Percentiles rank a stretch among this genome's conserved stretches.
These are phyloP conservation scores for Chelonus formosanus DNA, from an alignment of 2,888 invertebrate genomes.

Conservation along the genomic window DNA sequence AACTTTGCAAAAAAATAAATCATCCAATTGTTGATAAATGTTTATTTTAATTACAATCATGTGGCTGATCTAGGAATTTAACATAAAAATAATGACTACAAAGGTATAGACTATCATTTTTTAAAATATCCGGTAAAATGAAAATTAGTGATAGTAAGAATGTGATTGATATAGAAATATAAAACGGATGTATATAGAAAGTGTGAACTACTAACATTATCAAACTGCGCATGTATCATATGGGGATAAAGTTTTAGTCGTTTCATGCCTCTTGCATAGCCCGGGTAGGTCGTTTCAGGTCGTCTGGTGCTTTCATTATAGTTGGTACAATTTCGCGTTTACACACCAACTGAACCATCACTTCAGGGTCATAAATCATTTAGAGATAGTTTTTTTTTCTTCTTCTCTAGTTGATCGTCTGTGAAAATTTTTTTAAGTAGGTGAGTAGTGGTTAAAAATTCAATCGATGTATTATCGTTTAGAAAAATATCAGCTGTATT, in stretches of 20 bases:
- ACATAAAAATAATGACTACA: too few relatives aligned
- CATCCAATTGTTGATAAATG: too few relatives aligned
- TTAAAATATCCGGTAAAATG: too few relatives aligned
- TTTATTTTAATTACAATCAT: too few relatives aligned
- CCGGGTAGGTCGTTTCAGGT: not conserved
- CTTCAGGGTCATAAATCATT: not conserved
- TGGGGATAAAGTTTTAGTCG: slow-evolving; percentile 17
- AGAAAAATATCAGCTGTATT: slow-evolving; percentile 11
- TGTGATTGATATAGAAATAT: slow-evolving; percentile 1
- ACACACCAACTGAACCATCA: not conserved
- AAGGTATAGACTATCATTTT: too few relatives aligned
- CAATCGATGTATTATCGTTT: not conserved
- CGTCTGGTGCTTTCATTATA: not conserved
- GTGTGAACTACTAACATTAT: not conserved
- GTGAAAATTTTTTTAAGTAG: slow-evolving; percentile 8
- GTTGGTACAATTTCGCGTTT: slow-evolving; percentile 7
- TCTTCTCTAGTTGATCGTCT: not conserved
- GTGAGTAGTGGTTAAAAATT: slow-evolving; percentile 15
- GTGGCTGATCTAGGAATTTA: too few relatives aligned
- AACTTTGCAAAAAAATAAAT: too few relatives aligned
- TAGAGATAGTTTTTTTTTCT: not conserved
- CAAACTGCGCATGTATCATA: slow-evolving; percentile 17
- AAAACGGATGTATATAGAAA: slow-evolving; percentile 4
- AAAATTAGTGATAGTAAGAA: too few relatives aligned
- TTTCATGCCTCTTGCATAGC: slow-evolving; percentile 17